A percentile compares a stretch with the other conserved stretches of the same genome.
Evolutionary conservation across 2,888 invertebrate species (phyloP).

Genomic region (Drosophila flavopinicola): DNA sequence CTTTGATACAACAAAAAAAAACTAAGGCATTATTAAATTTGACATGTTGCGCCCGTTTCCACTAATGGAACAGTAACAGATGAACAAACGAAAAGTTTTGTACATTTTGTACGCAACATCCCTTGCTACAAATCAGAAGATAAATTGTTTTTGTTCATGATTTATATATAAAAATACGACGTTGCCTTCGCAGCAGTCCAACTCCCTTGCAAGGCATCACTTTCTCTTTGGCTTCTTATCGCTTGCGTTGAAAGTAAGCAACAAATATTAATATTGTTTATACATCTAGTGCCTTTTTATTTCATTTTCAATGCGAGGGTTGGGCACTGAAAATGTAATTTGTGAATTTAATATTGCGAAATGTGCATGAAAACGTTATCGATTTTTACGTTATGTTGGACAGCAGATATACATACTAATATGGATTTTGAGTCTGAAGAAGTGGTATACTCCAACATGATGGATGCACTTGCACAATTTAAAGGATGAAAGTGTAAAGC

Average conservation of each 20-base stretch:
- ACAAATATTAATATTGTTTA: constrained; percentile 75
- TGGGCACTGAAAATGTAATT: background rate
- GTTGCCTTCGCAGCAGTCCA: constrained; percentile 43
- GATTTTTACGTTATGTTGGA: too few relatives aligned
- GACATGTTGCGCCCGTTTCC: constrained; percentile 64
- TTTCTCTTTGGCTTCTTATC: constrained; percentile 52
- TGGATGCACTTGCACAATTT: too few relatives aligned
- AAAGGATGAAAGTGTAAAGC: too few relatives aligned
- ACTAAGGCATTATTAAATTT: constrained; percentile 69
- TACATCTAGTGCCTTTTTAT: constrained; percentile 57
- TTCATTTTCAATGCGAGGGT: constrained; percentile 50
- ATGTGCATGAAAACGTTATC: constrained; percentile 21
- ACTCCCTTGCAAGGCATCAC: constrained; percentile 16
- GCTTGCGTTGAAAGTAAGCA: constrained; percentile 52
- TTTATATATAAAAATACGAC: constrained; percentile 68
- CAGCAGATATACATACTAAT: constrained; percentile 5
- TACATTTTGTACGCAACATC: constrained; percentile 45
- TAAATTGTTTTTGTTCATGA: constrained; percentile 79
- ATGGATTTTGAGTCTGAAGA: too few relatives aligned
- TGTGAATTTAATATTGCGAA: constrained; percentile 57
- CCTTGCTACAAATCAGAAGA: constrained; percentile 75
- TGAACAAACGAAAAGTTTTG: constrained; percentile 51
- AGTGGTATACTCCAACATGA: too few relatives aligned
- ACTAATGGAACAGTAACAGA: constrained; percentile 44
- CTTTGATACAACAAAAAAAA: constrained; percentile 21